These are phyloP conservation scores for Popillia japonica DNA, from an alignment of 1,140 invertebrate genomes.

Conservation along the genomic window DNA sequence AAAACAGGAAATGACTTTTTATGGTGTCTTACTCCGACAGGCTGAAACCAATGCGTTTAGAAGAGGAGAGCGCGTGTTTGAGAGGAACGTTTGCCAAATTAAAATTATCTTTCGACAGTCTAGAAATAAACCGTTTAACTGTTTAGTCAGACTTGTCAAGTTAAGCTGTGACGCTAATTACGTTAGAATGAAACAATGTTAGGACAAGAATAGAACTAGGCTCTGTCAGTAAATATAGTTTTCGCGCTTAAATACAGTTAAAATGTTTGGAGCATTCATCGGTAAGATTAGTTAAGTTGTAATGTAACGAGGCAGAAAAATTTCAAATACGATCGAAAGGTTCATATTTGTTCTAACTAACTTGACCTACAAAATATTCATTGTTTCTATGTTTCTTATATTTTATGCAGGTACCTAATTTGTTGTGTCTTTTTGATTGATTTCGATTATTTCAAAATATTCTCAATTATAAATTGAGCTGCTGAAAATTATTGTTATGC, in stretches of 20 bases:
- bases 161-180: slow-evolving; percentile 49
- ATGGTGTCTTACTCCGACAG: slow-evolving; percentile 34
- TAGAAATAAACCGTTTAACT: slow-evolving; percentile 43
- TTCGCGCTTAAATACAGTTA: not conserved
- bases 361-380: too few relatives aligned
- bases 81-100: slow-evolving; percentile 45
- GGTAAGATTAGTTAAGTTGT: not conserved
- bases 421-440: too few relatives aligned
- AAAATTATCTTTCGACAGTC: slow-evolving; percentile 48
- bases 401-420: too few relatives aligned
- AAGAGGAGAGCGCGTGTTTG: not conserved
- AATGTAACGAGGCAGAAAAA: not conserved
- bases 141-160: slow-evolving; percentile 46
- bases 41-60: not conserved
- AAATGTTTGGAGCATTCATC: not conserved
- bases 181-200: slow-evolving; percentile 34
- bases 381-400: too few relatives aligned
- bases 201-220: slow-evolving; percentile 16
- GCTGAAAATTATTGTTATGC: too few relatives aligned
- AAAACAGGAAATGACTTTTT: slow-evolving; percentile 43
- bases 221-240: slow-evolving; percentile 22
- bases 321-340: too few relatives aligned
- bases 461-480: too few relatives aligned
- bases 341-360: too few relatives aligned
- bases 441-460: too few relatives aligned